Base-by-base conservation (phyloP, 2,888 invertebrate genomes). In the Gonocerus acuteangulatus region DNA sequence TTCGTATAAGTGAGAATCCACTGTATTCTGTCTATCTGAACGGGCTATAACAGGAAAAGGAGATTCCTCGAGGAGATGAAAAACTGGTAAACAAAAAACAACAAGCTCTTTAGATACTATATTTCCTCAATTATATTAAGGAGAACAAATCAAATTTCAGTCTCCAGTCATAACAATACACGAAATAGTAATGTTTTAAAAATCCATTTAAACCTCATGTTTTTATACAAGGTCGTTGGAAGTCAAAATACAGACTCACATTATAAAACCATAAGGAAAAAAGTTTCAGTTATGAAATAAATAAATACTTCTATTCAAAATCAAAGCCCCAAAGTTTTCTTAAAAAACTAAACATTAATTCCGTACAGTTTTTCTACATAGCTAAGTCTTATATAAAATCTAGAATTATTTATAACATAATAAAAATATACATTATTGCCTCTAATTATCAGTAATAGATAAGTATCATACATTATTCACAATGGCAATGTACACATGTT, bases 391-490 rank as follows among this genome's bases (percentile, higher is more conserved):
- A 54, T 54, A 51, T 21, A 54, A 54, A 54, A 54, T 54, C 54
- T 54, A 54, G 19, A 54, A 23, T 54, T 42, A 39, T 54, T 39
- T n/a, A 39, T 39, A 54, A 54, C 54, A 54, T 54, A 54, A 54
- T 36, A 52, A 54, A 54, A 54, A 54, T 54, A 54, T 54, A 54
- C 54, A 54, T 54, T 54, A 54, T 54, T 54, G 54, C 54, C 54
- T 54, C 54, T 54, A 39, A 42, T 15, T 39, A 22, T 54, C 42
- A 21, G 3, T 21, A 54, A 54, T 54, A 54, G 22, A 42, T 54
- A 15, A 39, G 13, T n/a, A 54, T 42, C 1, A 22, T 54, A 54
- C 54, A 54, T 42, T 54, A 54, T 54, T 54, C 54, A 54, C 54
- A 54, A 54, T 42, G 39, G 42, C 42, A 54, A 54, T 54, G 54